Conservation (phyloP, 2,888 invertebrate genomes). For the Pseudanteris insignis region DNA sequence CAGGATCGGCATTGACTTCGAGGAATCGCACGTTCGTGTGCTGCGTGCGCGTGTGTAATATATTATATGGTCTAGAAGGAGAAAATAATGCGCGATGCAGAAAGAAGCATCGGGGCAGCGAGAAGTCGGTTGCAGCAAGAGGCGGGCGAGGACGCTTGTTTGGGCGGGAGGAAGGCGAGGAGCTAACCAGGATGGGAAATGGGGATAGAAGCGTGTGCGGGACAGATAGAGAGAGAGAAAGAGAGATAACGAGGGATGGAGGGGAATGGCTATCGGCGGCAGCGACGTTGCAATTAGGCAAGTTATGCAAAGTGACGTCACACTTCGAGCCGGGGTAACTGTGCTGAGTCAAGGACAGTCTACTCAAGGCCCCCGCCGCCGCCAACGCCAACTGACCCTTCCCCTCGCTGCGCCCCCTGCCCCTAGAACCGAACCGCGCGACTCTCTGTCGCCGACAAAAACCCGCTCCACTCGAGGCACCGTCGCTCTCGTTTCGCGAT, state of each 20-base stretch:
- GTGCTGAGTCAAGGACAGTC: constrained; percentile 67
- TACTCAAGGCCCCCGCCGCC: constrained; percentile 60
- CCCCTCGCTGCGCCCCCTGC: constrained; percentile 38
- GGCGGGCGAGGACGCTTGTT: constrained; percentile 6
- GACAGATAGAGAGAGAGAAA: too few species aligned
- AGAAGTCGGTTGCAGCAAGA: constrained; percentile 37
- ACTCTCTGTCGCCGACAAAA: constrained; percentile 41
- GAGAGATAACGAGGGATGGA: too few species aligned
- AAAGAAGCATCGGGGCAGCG: constrained; percentile 28
- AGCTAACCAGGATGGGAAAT: constrained; percentile 23
- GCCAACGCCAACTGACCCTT: constrained; percentile 41
- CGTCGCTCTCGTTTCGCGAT: constrained; percentile 35
- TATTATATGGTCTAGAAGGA: constrained; percentile 40
- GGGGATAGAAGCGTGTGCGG: too few species aligned
- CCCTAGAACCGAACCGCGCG: constrained; percentile 18
- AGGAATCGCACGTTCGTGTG: constrained; percentile 21
- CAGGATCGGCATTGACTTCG: constrained; percentile 25
- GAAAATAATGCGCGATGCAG: constrained; percentile 39
- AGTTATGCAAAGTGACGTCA: constrained; percentile 67
- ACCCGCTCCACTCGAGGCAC: constrained; percentile 36
- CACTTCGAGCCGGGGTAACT: constrained; percentile 65
- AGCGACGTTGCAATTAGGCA: constrained; percentile 66
- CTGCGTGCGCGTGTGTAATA: constrained; percentile 14
- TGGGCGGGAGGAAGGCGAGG: constrained; percentile 20
- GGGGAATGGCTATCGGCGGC: constrained; percentile 19